These are phyloP conservation scores for Epistrophe grossulariae DNA, from an alignment of 2,888 invertebrate species.

Conservation along the genomic window DNA sequence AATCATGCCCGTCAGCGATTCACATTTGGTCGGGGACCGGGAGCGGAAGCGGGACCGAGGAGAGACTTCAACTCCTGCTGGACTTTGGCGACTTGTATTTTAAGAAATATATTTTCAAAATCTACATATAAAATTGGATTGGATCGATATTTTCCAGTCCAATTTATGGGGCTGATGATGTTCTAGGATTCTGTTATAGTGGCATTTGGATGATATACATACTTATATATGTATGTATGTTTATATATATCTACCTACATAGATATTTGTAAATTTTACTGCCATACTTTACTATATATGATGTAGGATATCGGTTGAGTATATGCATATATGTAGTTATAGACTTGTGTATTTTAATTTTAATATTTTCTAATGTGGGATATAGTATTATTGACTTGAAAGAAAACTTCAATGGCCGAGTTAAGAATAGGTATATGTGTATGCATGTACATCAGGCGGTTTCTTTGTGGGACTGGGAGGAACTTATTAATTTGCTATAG, in stretches of 20 bases:
- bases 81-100: conserved; percentile 76
- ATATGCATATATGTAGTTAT: neutral
- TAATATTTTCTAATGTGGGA: conserved; percentile 11
- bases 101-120: conserved; percentile 78
- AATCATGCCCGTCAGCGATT: conserved; percentile 75
- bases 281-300: neutral
- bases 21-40: conserved; percentile 43
- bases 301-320: neutral
- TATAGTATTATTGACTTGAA: conserved; percentile 4
- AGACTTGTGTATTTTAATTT: conserved; percentile 9
- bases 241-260: neutral
- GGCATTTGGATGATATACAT: neutral
- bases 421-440: too few relatives aligned
- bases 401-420: conserved; percentile 16
- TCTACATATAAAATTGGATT: conserved; percentile 80
- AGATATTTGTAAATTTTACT: neutral
- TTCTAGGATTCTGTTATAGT: conserved; percentile 27
- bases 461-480: neutral
- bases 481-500: neutral
- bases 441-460: neutral
- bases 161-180: conserved; percentile 68
- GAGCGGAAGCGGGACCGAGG: conserved; percentile 12
- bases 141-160: conserved; percentile 78
- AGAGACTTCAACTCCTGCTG: conserved; percentile 69
- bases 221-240: neutral